A percentile compares a stretch with the other conserved stretches of the same genome.
These are phyloP conservation scores for Tetanocera ferruginea DNA, from an alignment of 2,888 invertebrate genomes.

Conservation along the genomic window DNA sequence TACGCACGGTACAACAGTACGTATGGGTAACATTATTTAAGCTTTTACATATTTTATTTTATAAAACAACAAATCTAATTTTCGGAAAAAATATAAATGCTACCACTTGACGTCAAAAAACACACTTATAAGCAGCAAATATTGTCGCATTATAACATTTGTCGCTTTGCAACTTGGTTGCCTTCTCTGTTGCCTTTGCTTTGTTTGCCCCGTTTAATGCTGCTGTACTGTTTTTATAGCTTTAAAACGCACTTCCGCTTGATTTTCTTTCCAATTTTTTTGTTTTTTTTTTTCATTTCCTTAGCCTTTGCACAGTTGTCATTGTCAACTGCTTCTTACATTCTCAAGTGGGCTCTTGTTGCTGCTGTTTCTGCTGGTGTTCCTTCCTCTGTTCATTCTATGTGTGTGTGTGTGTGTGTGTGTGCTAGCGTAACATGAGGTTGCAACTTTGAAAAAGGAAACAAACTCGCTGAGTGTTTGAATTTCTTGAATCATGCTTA, in stretches of 20 bases:
- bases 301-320: slow-evolving; percentile 9
- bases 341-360: slow-evolving; percentile 17
- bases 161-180: not conserved
- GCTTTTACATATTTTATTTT: not conserved
- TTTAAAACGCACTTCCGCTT: not conserved
- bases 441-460: not conserved
- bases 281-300: not conserved
- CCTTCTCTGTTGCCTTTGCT: not conserved
- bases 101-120: not conserved
- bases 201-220: not conserved
- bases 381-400: not conserved
- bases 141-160: slow-evolving; percentile 13
- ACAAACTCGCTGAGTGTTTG: not conserved
- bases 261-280: not conserved
- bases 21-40: not conserved
- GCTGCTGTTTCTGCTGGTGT: not conserved
- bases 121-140: not conserved
- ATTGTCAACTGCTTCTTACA: slow-evolving; percentile 21
- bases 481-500: slow-evolving; percentile 13
- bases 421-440: not conserved
- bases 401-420: not conserved
- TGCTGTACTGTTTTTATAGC: not conserved
- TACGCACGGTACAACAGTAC: not conserved
- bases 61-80: not conserved
- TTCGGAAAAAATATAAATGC: not conserved